Percentiles rank a stretch among this genome's conserved stretches.
These are phyloP conservation scores for Bombus sylvicola DNA, from an alignment of 1,140 invertebrate species.

Conservation along the genomic window DNA sequence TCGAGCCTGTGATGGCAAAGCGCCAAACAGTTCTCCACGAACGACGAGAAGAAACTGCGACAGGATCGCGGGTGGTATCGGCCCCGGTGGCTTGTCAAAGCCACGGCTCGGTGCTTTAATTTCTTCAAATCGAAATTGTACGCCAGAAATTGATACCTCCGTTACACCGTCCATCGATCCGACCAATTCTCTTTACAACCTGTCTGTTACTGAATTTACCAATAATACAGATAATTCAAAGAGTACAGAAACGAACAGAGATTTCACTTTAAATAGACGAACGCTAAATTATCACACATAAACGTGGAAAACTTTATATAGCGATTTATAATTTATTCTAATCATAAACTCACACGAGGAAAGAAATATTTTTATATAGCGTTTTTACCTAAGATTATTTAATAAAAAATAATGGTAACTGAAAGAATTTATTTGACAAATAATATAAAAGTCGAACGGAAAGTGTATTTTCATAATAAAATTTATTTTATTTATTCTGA, in stretches of 20 bases:
- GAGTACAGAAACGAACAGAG: neutral
- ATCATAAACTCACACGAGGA: neutral
- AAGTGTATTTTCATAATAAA: neutral
- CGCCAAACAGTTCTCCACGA: constrained; percentile 42
- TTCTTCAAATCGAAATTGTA: constrained; percentile 37
- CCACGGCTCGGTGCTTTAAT: constrained; percentile 29
- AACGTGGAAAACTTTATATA: too few species aligned
- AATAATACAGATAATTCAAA: neutral
- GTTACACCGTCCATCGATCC: neutral
- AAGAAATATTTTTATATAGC: too few species aligned
- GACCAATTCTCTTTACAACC: neutral
- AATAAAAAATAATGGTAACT: too few species aligned
- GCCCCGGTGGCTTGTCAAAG: constrained; percentile 25
- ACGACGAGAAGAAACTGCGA: constrained; percentile 39
- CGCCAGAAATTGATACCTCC: constrained; percentile 4
- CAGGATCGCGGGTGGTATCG: constrained; percentile 38
- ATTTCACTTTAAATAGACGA: too few species aligned
- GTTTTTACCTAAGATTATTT: too few species aligned
- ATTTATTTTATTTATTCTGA: neutral
- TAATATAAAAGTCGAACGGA: neutral
- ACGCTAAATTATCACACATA: too few species aligned
- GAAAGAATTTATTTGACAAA: neutral
- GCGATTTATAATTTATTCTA: too few species aligned
- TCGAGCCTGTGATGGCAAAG: constrained; percentile 42
- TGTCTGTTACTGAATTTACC: neutral